Conservation (phyloP, 2,797 vertebrate genomes). For the Acanthurus tractus region DNA sequence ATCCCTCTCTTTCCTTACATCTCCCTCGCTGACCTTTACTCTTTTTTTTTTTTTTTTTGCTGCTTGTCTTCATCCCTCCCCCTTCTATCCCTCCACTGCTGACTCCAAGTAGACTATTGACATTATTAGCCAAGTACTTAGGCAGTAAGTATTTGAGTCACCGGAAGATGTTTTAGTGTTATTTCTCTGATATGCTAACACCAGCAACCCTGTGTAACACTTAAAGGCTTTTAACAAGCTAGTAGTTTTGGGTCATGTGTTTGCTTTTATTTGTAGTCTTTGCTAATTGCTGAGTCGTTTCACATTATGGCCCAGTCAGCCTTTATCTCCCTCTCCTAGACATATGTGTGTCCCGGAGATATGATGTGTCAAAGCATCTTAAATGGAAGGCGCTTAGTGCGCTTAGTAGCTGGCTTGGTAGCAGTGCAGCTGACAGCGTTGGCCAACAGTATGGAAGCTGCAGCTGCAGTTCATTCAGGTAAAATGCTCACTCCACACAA, state of each 20-base stretch:
- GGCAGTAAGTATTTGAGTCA: conserved; percentile 47
- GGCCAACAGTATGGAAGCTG: too few relatives aligned
- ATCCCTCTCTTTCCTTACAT: conserved; percentile 13
- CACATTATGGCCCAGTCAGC: too few relatives aligned
- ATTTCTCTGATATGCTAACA: conserved; percentile 37
- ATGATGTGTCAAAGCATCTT: too few relatives aligned
- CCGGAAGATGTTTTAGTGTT: conserved; percentile 48
- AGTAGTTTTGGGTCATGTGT: neutral
- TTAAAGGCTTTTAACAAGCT: conserved; percentile 52
- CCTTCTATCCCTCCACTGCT: neutral
- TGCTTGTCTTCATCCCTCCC: neutral
- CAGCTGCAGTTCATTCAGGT: too few relatives aligned
- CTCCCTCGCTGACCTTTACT: conserved; percentile 16
- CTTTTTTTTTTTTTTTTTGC: neutral
- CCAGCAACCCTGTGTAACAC: conserved; percentile 43
- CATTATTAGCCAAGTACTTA: conserved; percentile 53
- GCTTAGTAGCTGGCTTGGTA: too few relatives aligned
- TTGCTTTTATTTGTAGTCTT: conserved; percentile 10
- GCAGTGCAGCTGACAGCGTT: too few relatives aligned
- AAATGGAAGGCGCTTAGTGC: too few relatives aligned
- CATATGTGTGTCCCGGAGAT: too few relatives aligned
- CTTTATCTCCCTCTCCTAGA: too few relatives aligned
- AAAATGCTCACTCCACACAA: too few relatives aligned
- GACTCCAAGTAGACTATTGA: conserved; percentile 11
- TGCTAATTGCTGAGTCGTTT: conserved; percentile 11